Base-by-base conservation (phyloP, 2,888 invertebrate genomes). In the Oscheius sp. region DNA sequence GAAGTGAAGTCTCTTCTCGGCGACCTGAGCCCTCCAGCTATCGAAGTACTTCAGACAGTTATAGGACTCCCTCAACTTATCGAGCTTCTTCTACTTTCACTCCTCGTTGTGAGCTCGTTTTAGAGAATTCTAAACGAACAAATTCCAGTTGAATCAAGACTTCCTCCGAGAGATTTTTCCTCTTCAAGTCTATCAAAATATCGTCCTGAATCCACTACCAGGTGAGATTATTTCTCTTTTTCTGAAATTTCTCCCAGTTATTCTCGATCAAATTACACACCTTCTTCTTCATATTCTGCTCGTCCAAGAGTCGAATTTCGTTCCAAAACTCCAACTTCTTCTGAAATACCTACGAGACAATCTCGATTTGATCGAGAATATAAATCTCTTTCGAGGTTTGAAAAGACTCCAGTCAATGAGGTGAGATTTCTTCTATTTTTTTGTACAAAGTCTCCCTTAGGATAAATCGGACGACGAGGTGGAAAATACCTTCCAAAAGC, bases 401-500 rank as follows among this genome's bases (percentile, higher is more conserved):
- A 64, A 15, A 64, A 64, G 48, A 64, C 64, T 6, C 17, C 64
- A 12, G 34, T 29, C 29, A 31, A 12, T n/a, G 64, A 64, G 23
- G 64, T 34, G 8, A 20, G 20, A 33, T 27, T n/a, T n/a, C n/a
- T n/a, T n/a, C n/a, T 3, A 20, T 12, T 1, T 2, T 3, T 5
- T 3, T 25, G n/a, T 10, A 65, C 3, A 34, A 46, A 3, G 29
- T 63, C 8, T 4, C 15, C 10, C 27, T 46, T 20, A 66, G 45
- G 55, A 66, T n/a, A 57, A 66, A 37, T 39, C 55, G 17, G 73
- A 69, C 3, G 77, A 77, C 48, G 75, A 75, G 12, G 72, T 79
- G 3, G 79, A 79, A 45, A 55, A 50, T n/a, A 77, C 75, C 2
- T 79, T 79, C 68, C 65, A 72, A 17, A 74, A 72, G 50, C 68